Conservation (phyloP, 2,797 vertebrate genomes). For the Centroberyx gerrardi region DNA sequence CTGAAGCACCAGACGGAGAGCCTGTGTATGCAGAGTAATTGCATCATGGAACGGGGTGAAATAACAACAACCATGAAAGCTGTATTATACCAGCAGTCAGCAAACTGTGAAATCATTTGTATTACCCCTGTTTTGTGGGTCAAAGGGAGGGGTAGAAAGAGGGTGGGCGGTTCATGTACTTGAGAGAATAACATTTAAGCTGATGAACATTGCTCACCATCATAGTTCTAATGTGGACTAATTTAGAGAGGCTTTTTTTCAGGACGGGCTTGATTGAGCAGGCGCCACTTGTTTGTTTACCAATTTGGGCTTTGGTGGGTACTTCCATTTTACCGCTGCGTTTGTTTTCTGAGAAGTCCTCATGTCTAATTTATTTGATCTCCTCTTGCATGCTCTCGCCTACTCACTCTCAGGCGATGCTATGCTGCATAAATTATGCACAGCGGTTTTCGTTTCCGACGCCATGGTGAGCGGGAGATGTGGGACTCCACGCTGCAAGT, state of each 20-base stretch:
- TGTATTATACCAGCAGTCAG: slow-evolving; percentile 50
- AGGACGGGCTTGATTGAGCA: slow-evolving; percentile 49
- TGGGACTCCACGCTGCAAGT: slow-evolving; percentile 34
- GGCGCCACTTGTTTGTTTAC: slow-evolving; percentile 67
- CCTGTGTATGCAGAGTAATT: slow-evolving; percentile 42
- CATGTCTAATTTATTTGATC: slow-evolving; percentile 77
- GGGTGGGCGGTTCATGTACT: slow-evolving; percentile 50
- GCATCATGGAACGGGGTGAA: slow-evolving; percentile 41
- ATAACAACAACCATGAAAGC: slow-evolving; percentile 40
- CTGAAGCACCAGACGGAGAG: slow-evolving; percentile 15
- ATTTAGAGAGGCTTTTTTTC: slow-evolving; percentile 54
- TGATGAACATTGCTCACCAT: slow-evolving; percentile 59
- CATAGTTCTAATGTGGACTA: slow-evolving; percentile 59
- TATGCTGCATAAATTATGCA: slow-evolving; percentile 78
- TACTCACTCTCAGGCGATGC: slow-evolving; percentile 56
- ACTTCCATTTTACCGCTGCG: slow-evolving; percentile 50
- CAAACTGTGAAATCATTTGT: slow-evolving; percentile 68
- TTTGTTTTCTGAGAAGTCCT: slow-evolving; percentile 65
- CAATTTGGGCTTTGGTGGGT: slow-evolving; percentile 63
- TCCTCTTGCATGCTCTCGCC: slow-evolving; percentile 63
- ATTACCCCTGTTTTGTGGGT: slow-evolving; percentile 67
- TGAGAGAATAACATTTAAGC: slow-evolving; percentile 56
- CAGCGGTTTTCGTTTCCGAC: slow-evolving; percentile 52
- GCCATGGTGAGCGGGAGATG: slow-evolving; percentile 40
- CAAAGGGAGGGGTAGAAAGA: slow-evolving; percentile 55